Percentiles rank a stretch among this genome's conserved stretches.
Conservation (phyloP, 2,888 invertebrate genomes). For the Lithophane semibrunnea region DNA sequence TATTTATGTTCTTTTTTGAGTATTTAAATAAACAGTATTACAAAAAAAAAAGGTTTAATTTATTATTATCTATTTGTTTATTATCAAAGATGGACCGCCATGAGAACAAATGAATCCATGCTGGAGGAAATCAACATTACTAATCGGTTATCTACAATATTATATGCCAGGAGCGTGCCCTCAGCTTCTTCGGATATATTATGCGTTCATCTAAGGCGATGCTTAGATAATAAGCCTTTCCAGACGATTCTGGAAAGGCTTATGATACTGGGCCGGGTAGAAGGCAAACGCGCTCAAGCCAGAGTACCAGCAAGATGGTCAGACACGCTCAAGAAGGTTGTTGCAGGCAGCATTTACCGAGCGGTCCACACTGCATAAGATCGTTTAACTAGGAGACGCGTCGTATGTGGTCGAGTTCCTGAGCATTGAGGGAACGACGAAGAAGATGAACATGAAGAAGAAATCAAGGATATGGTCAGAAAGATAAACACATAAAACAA, state of each 20-base stretch:
- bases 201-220: no score
- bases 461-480: neutral
- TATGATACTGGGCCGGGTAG: no score
- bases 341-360: no score
- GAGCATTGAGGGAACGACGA: neutral
- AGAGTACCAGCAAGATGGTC: no score
- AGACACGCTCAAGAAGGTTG: no score
- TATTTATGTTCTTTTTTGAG: neutral
- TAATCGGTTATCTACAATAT: neutral
- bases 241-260: neutral
- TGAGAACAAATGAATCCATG: neutral
- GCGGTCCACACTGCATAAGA: neutral
- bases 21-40: no score
- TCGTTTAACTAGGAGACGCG: neutral
- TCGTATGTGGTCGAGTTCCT: no score
- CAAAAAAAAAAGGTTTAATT: neutral
- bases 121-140: neutral
- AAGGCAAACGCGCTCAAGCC: no score
- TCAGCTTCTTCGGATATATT: neutral
- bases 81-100: neutral
- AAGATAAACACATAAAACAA: neutral
- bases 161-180: neutral
- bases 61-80: neutral
- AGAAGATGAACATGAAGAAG: neutral
- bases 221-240: no score